phyloP scores from a whole-genome alignment of 2,113 vertebrate species.

The Prolemur simus region DNA sequence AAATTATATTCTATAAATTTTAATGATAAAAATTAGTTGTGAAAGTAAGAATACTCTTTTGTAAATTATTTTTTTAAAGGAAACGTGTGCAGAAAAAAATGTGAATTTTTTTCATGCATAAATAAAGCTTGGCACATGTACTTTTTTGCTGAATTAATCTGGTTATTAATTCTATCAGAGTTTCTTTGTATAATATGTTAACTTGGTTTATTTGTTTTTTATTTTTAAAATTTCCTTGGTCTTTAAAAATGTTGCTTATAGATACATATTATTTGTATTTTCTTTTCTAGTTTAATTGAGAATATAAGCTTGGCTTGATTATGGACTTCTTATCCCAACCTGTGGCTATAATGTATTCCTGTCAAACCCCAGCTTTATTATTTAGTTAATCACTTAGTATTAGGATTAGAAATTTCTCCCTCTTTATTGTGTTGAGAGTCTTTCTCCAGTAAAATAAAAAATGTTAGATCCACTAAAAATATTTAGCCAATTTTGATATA shows the following conservation, averaged over 20 bases:
- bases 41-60: slow-evolving; percentile 11
- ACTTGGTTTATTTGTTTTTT: slow-evolving; percentile 17
- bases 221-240: background rate
- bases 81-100: background rate
- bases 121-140: background rate
- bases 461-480: slow-evolving; percentile 22
- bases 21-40: slow-evolving; percentile 33
- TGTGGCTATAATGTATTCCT: background rate
- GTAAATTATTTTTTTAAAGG: slow-evolving; percentile 21
- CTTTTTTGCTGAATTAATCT: slow-evolving; percentile 39
- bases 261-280: background rate
- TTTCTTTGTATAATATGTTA: slow-evolving; percentile 25
- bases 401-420: slow-evolving; percentile 24
- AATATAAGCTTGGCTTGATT: slow-evolving; percentile 30
- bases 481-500: slow-evolving; percentile 50
- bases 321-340: background rate
- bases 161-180: slow-evolving; percentile 33
- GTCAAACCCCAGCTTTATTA: background rate
- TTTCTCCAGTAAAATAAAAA: slow-evolving; percentile 11
- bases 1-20: slow-evolving; percentile 24
- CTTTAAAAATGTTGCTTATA: slow-evolving; percentile 23
- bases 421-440: slow-evolving; percentile 20
- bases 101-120: slow-evolving; percentile 1
- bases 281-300: slow-evolving; percentile 51
- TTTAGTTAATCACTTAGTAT: slow-evolving; percentile 32